A percentile compares a stretch with the other conserved stretches of the same genome.
These are phyloP conservation scores for Palythoa grandis DNA, from an alignment of 92 coral and sea anemone species.

Conservation along the genomic window DNA sequence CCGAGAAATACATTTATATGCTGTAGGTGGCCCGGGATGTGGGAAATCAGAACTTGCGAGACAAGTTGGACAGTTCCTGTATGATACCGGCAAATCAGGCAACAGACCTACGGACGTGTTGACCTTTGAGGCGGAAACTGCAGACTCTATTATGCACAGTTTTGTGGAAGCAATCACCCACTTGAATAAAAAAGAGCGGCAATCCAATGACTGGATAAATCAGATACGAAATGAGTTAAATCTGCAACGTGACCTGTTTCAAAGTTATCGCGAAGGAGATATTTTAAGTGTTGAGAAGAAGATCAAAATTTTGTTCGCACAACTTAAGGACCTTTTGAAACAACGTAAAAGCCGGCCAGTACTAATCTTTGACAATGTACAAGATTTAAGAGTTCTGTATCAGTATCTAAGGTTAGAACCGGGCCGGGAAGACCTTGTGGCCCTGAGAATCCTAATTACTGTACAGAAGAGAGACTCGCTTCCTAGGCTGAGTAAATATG, in stretches of 20 bases:
- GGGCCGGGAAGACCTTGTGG: conserved; percentile 63
- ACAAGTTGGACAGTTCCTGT: conserved; percentile 72
- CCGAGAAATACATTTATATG: conserved; percentile 71
- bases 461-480: conserved; percentile 68
- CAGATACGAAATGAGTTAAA: conserved; percentile 66
- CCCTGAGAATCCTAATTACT: conserved; percentile 58
- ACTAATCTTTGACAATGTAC: conserved; percentile 80
- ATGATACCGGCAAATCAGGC: conserved; percentile 40
- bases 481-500: conserved; percentile 46
- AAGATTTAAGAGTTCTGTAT: conserved; percentile 52
- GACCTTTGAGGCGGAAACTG: conserved; percentile 67
- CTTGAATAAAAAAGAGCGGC: conserved; percentile 50
- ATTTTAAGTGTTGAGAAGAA: conserved; percentile 51
- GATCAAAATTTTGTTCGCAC: conserved; percentile 49
- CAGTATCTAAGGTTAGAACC: conserved; percentile 71
- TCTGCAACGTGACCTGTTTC: conserved; percentile 55
- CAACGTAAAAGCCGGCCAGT: conserved; percentile 74
- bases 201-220: conserved; percentile 46
- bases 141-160: conserved; percentile 57
- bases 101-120: conserved; percentile 68
- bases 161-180: conserved; percentile 67
- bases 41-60: conserved; percentile 92
- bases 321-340: conserved; percentile 67
- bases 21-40: conserved; percentile 86
- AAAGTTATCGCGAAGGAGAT: conserved; percentile 44